Evolutionary conservation across 2,797 vertebrate species (phyloP).

Genomic region (Amniataba percoides): DNA sequence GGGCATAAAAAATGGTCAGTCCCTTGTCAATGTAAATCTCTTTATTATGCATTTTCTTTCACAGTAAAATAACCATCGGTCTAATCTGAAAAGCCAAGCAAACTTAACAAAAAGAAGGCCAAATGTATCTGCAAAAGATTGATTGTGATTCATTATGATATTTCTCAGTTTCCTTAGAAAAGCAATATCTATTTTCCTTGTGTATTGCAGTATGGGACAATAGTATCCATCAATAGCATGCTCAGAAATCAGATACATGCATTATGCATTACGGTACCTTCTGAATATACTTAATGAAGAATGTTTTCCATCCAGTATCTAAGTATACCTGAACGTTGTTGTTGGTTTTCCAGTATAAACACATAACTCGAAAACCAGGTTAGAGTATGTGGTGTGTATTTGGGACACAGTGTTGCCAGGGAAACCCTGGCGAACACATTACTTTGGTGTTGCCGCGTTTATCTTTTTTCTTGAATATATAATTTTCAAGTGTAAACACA

Average conservation of each 20-base stretch:
- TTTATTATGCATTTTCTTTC: conserved; percentile 8
- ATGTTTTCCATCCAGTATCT: too few relatives aligned
- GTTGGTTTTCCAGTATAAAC: neutral
- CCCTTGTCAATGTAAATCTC: neutral
- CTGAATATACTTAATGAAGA: conserved; percentile 10
- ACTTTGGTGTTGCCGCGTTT: conserved; percentile 19
- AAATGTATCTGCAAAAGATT: neutral
- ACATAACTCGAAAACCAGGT: conserved; percentile 2
- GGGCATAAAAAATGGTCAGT: neutral
- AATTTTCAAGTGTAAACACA: conserved; percentile 53
- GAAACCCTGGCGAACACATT: conserved; percentile 31
- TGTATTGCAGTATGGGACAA: neutral
- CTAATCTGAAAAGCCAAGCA: neutral
- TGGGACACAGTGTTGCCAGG: conserved; percentile 21
- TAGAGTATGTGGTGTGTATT: conserved; percentile 14
- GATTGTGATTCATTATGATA: neutral
- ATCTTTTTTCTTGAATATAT: conserved; percentile 39
- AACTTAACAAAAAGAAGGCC: neutral
- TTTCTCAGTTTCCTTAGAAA: neutral
- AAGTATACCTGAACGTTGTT: neutral
- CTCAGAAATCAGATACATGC: neutral
- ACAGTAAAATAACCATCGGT: neutral
- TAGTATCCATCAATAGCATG: neutral
- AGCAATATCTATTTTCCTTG: neutral
- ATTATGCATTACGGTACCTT: neutral